Evolutionary conservation across 2,113 vertebrate species (phyloP).

Genomic region (Eupsittula cactorum): DNA sequence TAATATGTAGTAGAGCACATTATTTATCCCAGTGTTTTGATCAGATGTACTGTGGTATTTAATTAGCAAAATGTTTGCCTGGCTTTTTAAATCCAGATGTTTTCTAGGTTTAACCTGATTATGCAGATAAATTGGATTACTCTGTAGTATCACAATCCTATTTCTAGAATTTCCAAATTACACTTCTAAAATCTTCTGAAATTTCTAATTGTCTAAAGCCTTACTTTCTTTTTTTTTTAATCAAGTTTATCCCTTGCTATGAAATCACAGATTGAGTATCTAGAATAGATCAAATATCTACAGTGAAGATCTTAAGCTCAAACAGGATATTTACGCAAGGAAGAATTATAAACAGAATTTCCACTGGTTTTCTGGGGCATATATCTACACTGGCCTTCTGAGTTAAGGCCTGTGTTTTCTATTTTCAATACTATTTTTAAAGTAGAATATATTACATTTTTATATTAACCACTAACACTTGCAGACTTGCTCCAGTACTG

Average conservation of each 20-base stretch:
- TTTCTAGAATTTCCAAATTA: background rate
- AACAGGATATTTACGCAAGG: background rate
- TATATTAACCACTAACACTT: background rate
- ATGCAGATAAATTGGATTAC: background rate
- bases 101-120: background rate
- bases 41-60: background rate
- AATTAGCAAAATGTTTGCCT: conserved; percentile 36
- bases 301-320: background rate
- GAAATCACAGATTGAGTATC: background rate
- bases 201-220: background rate
- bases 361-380: background rate
- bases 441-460: background rate
- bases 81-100: background rate
- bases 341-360: background rate
- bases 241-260: background rate
- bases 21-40: conserved; percentile 21
- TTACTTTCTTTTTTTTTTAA: background rate
- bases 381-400: background rate
- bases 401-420: background rate
- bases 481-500: background rate
- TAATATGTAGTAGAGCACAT: background rate
- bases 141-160: background rate
- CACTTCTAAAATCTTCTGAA: background rate
- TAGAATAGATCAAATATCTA: background rate
- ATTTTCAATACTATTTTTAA: background rate